Base-by-base conservation (phyloP, 1,140 invertebrate genomes). In the Brachionus rubens region DNA sequence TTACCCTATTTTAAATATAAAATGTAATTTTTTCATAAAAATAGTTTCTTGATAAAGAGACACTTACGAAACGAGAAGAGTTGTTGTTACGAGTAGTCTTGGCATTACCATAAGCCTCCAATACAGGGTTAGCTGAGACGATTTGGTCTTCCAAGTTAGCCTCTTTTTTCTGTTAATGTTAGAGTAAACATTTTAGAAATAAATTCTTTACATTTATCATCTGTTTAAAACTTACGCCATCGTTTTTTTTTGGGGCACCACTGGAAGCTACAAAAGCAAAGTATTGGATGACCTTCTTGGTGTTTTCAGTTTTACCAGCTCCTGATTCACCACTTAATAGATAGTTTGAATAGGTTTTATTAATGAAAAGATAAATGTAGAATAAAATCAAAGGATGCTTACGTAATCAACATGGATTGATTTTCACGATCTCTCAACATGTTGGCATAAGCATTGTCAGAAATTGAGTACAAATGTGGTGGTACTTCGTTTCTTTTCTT, bases 41-140 rank as follows among this genome's bases (percentile, higher is more conserved):
- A n/a, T n/a, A n/a, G n/a, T n/a, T n/a, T n/a, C n/a, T n/a, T n/a
- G n/a, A n/a, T n/a, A n/a, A n/a, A n/a, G n/a, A n/a, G n/a, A n/a
- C n/a, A n/a, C 75, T 62, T 79, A 83, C 82, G 77, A 83, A 83
- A 80, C 95, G 92, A 79, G 95, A 98, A 33, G 95, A 98, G 91
- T 98, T 98, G 88, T 98, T 95, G 87, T 98, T 98, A 92, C 95
- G 92, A 82, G 94, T 92, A 82, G 95, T 98, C 90, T 98, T 98
- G 85, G 95, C 95, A 89, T 98, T 98, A 92, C 95, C 95, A 85
- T 96, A 98, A 81, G 95, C 94, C 89, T 98, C 95, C 88, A 98
- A 91, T 82, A 98, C 95, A 82, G 94, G 94, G 87, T 98, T 98
- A 86, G 94, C 96, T 86, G 97, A 94, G 80, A 98, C 93, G 87